A percentile compares a stretch with the other conserved stretches of the same genome.
phyloP scores from a whole-genome alignment of 2,888 invertebrate genomes.

The Hofmannophila pseudospretella region DNA sequence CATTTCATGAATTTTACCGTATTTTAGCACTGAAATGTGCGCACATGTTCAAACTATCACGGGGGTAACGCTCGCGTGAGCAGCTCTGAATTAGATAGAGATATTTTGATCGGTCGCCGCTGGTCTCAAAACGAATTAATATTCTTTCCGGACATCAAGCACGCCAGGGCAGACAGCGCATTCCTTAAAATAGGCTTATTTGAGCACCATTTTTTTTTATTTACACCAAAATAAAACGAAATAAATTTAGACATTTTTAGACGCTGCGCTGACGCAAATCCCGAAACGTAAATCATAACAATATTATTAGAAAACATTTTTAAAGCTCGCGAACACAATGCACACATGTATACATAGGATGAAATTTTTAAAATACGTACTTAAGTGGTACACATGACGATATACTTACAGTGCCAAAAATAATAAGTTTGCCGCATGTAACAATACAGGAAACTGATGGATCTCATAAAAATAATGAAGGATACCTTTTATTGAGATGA shows the following conservation, averaged over 20 bases:
- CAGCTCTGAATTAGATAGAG: constrained; percentile 13
- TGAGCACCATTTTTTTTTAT: constrained; percentile 10
- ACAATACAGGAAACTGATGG: background rate
- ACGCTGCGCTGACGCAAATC: constrained; percentile 44
- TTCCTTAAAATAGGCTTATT: constrained; percentile 11
- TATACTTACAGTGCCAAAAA: background rate
- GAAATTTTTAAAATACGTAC: background rate
- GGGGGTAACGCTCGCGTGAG: constrained; percentile 16
- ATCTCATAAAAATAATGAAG: background rate
- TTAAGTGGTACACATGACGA: background rate
- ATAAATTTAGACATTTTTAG: constrained; percentile 19
- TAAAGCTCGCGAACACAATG: background rate
- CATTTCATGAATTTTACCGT: too few species aligned
- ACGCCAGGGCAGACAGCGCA: constrained; percentile 14
- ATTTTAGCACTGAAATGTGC: background rate
- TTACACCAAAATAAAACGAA: constrained; percentile 6
- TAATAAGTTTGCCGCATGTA: background rate
- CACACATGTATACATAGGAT: background rate
- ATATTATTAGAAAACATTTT: constrained; percentile 14
- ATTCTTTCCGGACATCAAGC: constrained; percentile 19
- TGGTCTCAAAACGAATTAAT: constrained; percentile 17
- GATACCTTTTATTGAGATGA: background rate
- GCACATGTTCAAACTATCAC: constrained; percentile 4
- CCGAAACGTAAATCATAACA: constrained; percentile 36
- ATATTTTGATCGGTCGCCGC: constrained; percentile 18